Base-by-base conservation (phyloP, 1,140 invertebrate species). In the Nilaparvata lugens region DNA sequence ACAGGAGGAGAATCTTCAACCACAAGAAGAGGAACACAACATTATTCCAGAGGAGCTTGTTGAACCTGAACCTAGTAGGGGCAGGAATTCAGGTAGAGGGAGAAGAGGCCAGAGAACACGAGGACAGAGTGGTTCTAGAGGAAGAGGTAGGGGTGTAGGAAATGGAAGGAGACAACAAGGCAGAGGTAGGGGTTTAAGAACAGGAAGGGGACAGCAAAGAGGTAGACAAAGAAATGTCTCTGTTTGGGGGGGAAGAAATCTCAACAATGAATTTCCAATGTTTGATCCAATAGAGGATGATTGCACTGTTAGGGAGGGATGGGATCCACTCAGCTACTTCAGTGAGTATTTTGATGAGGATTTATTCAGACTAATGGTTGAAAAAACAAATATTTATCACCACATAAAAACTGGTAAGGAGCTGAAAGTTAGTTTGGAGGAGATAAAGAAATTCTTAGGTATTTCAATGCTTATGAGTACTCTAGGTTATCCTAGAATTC, bases 361-460 rank as follows among this genome's bases (percentile, higher is more conserved):
- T 45, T 45, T 61, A 56, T 61, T 61, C 38, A 14, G 57, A 11
- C 16, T 48, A 19, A 42, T 55, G 18, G 60, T 43, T 43, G 48
- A 42, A 42, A n/a, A 61, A 25, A 40, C n/a, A n/a, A n/a, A n/a
- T n/a, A n/a, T n/a, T n/a, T n/a, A n/a, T n/a, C n/a, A n/a, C n/a
- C n/a, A n/a, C n/a, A n/a, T n/a, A n/a, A n/a, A n/a, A n/a, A n/a
- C n/a, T n/a, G n/a, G n/a, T n/a, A n/a, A n/a, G n/a, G 42, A 42
- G 51, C 53, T 61, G 4, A 56, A 38, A 48, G 43, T 25, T 31
- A 23, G 38, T 43, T 21, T 45, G 25, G 21, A 25, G 14, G 60
- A 61, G 56, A 61, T 56, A 16, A 61, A 61, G 45, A 58, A 52
- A 62, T 53, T 52, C 58, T 45, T 62, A 53, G 61, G 56, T n/a